Conservation (phyloP, 2,797 vertebrate genomes). For the Sebastes oblongus region DNA sequence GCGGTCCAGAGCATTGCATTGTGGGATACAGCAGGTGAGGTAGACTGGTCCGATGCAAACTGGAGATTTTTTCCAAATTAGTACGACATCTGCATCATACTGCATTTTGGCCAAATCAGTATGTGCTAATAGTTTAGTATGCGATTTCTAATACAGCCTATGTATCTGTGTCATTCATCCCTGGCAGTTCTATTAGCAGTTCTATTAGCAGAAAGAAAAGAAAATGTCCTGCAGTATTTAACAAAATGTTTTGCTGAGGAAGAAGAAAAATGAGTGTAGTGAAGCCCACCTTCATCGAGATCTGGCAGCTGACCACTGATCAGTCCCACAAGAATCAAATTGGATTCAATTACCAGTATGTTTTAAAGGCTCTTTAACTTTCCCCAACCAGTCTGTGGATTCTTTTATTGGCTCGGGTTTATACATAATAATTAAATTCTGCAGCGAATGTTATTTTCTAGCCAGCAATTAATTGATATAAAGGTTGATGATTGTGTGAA, state of each 20-base stretch:
- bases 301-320: background rate
- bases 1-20: no score
- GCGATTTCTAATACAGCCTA: no score
- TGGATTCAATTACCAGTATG: background rate
- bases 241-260: background rate
- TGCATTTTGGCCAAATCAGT: no score
- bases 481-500: no score
- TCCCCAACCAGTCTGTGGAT: background rate
- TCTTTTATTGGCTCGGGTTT: background rate
- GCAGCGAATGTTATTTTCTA: background rate
- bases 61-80: no score
- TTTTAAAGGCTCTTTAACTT: background rate
- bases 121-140: no score
- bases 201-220: background rate
- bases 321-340: background rate
- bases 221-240: background rate
- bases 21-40: no score
- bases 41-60: no score
- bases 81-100: no score
- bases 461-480: background rate
- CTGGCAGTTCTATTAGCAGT: accelerated
- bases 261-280: background rate
- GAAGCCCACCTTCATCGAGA: background rate
- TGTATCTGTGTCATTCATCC: background rate
- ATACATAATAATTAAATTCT: background rate